Evolutionary conservation across 1,140 invertebrate species (phyloP), one percentile per base, ranked within the genome.

Genomic region (Ooceraea biroi): DNA sequence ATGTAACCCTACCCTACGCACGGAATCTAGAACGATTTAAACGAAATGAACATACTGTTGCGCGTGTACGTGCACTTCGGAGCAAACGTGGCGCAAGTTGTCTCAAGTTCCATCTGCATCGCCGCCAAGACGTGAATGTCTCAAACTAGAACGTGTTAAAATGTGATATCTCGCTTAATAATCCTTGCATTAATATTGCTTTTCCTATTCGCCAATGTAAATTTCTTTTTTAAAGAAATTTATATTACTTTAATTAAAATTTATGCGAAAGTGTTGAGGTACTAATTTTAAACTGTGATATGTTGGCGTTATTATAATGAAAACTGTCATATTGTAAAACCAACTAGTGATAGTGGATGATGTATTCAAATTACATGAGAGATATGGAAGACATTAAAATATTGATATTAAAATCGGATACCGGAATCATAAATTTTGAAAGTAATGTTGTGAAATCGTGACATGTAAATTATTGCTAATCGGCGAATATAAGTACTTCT

Each of bases 11-110:
- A 11, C 27, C 22, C n/a, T n/a, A 27, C 27, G 36, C 22, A 63
- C 65, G 36, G 68, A 55, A 68, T 78, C 65, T 69, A 12, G 52
- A 78, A 30, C 19, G 17, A 1, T 50, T 66, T 11, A 10, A 30
- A 11, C n/a, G 19, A 46, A 12, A 10, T 17, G 19, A 46, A 66
- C 4, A 17, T 36, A 22, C n/a, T n/a, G n/a, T n/a, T 41, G 44
- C 73, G 19, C 44, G 48, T 19, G 27, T 11, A 48, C 60, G 17
- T 25, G 57, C 41, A 25, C 27, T 61, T 46, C 25, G 25, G 0
- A 46, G 22, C 27, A 63, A 76, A 76, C 19, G 36, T 17, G 27
- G 36, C 3, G 55, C 25, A 11, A 30, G 25, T 12, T 22, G 1
- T 8, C 73, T 61, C 11, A 27, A 61, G 61, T 76, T n/a, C 12